Evolutionary conservation across 2,797 vertebrate genomes (phyloP), one percentile per base, ranked within the genome.

Genomic region (Botia kubotai): DNA sequence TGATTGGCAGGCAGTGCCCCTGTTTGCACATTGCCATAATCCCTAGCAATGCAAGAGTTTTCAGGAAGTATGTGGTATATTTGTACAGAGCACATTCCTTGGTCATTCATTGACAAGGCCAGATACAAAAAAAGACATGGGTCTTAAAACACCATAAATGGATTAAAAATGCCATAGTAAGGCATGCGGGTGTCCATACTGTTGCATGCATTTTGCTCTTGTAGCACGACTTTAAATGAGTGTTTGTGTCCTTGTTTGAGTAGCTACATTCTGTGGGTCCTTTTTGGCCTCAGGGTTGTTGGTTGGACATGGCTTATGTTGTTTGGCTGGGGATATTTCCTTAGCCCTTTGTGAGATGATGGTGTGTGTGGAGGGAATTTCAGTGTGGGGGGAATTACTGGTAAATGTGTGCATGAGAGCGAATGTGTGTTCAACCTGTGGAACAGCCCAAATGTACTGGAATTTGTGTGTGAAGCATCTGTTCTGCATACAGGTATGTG

Each of bases 401-500:
- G 65, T 60, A 23, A 52, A 73, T 82, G 58, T 7, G 72, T 84
- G 88, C 62, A 75, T 81, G 79, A 74, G 69, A 80, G 66, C 50
- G 23, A 70, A 33, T 69, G 62, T 75, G 60, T 79, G 82, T 81
- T 67, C 43, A 53, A 74, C 48, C 29, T 36, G 71, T 79, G 33
- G 50, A 60, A 60, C 21, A 23, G 23, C 7, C 23, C 63, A 63
- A 62, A 12, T 65, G 39, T 53, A 12, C n/a, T 69, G 57, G 60
- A 57, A 21, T 55, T 55, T 73, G 65, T 76, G 79, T 50, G 80
- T 77, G 65, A 79, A 87, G 88, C 85, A 87, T 89, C 88, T 90
- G 90, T 87, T 91, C 87, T 91, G 85, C 66, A 80, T 85, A 84
- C 84, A 86, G 85, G 72, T 83, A 79, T 77, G 86, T 89, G 88